phyloP scores from a whole-genome alignment of 2,113 vertebrate species.

The Eidolon helvum region DNA sequence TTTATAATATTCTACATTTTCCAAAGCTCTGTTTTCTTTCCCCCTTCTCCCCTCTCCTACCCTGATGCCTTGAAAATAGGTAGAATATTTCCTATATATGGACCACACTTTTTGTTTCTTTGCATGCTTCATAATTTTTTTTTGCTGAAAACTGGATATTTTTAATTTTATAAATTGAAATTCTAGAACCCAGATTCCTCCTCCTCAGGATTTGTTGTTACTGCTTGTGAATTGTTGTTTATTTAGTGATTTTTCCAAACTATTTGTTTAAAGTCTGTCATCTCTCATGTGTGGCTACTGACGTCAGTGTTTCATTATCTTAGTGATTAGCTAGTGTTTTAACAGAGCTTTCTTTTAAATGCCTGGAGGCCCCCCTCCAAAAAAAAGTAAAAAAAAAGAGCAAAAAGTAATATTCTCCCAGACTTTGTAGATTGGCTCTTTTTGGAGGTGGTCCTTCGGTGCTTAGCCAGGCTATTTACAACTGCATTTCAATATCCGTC shows the following conservation, averaged over 20 bases:
- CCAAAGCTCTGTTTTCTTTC: neutral
- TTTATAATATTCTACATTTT: conserved; percentile 9
- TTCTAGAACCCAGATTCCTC: neutral
- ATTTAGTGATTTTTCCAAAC: neutral
- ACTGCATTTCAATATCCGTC: neutral
- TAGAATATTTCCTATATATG: neutral
- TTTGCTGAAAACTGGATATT: neutral
- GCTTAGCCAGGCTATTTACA: neutral
- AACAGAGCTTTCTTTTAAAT: neutral
- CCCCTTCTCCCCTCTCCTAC: neutral
- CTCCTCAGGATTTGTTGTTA: neutral
- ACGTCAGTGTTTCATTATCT: neutral
- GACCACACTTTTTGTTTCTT: neutral
- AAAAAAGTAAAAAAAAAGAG: neutral
- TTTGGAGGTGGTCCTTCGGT: neutral
- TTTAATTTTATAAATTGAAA: neutral
- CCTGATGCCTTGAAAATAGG: neutral
- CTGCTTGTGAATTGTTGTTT: neutral
- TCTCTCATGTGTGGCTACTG: neutral
- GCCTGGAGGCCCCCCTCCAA: neutral
- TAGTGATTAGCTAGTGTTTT: neutral
- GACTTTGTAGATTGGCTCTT: neutral
- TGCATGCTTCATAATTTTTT: neutral
- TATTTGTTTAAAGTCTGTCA: neutral
- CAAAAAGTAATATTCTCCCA: neutral